Conservation (phyloP, 2,888 invertebrate species). For the Lamellibrachia satsuma region DNA sequence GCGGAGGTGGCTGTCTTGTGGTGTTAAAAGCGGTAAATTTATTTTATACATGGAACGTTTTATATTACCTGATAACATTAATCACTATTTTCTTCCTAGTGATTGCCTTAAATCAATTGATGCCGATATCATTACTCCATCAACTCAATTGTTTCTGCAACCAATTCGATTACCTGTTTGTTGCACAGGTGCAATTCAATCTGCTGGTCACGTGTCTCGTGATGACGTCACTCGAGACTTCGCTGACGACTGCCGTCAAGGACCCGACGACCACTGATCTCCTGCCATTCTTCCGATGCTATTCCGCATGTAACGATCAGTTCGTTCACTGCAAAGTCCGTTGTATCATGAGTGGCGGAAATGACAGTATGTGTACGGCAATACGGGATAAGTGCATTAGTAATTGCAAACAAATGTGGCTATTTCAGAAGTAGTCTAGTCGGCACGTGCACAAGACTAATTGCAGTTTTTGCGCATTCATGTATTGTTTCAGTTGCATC, state of each 20-base stretch:
- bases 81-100: no score
- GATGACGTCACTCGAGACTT: background rate
- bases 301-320: background rate
- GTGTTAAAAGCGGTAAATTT: no score
- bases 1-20: no score
- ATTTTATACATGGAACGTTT: no score
- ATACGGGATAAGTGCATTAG: background rate
- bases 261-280: background rate
- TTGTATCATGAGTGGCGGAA: background rate
- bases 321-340: background rate
- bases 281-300: background rate
- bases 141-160: background rate
- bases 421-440: background rate
- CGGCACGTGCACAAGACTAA: no score
- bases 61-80: no score
- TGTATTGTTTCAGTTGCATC: no score
- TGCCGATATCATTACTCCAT: no score
- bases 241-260: background rate
- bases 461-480: no score
- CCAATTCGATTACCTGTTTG: background rate
- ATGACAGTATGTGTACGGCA: background rate
- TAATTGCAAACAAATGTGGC: background rate
- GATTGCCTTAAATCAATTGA: no score
- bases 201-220: background rate
- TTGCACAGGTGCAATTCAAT: background rate